Conservation (phyloP, 2,113 vertebrate species). For the Azemiops feae region DNA sequence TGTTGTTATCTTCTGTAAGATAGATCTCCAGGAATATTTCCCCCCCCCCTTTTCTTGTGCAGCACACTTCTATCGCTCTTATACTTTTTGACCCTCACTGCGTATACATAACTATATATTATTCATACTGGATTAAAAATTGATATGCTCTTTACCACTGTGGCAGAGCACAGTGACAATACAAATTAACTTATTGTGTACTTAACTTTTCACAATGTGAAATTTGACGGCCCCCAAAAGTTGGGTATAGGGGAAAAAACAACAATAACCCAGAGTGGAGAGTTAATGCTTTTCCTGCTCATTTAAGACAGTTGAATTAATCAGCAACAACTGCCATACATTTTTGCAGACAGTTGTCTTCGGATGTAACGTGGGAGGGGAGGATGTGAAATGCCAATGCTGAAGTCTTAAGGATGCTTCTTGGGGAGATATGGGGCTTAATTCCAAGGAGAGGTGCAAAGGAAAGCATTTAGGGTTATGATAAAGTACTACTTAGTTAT, state of each 20-base stretch:
- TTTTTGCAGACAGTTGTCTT: neutral
- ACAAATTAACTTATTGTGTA: slow-evolving; percentile 82
- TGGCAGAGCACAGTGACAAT: slow-evolving; percentile 77
- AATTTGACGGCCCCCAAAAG: slow-evolving; percentile 73
- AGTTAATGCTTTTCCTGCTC: slow-evolving; percentile 47
- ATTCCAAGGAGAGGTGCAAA: neutral
- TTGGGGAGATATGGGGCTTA: neutral
- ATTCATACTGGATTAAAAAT: slow-evolving; percentile 86
- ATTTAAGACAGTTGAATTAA: slow-evolving; percentile 56
- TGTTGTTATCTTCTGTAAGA: slow-evolving; percentile 68
- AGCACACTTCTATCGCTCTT: slow-evolving; percentile 67
- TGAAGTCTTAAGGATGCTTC: neutral
- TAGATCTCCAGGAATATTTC: slow-evolving; percentile 58
- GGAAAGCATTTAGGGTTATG: neutral
- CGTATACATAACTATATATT: slow-evolving; percentile 85
- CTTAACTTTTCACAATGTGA: slow-evolving; percentile 79
- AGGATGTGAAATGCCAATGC: neutral
- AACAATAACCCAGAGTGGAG: neutral
- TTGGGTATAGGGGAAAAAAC: slow-evolving; percentile 37
- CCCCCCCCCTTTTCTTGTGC: slow-evolving; percentile 46
- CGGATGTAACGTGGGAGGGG: neutral
- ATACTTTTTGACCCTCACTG: slow-evolving; percentile 69
- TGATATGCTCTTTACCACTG: slow-evolving; percentile 80
- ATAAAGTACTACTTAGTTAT: slow-evolving; percentile 3
- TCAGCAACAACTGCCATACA: slow-evolving; percentile 2